These are phyloP conservation scores for Ameiurus melas DNA, from an alignment of 2,113 vertebrate genomes.

Conservation along the genomic window DNA sequence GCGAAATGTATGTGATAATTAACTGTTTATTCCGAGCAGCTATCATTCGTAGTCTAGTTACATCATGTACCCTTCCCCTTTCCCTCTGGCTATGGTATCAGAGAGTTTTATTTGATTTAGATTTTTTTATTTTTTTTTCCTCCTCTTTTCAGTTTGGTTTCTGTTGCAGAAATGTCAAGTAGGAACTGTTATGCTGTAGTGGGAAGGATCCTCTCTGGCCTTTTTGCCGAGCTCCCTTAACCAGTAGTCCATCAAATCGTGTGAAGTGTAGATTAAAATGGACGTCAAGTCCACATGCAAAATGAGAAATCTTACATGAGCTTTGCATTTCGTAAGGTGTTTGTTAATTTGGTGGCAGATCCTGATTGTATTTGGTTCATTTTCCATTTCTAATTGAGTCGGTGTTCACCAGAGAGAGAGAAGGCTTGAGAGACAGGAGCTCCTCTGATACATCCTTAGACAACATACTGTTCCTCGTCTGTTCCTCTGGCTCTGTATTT, in stretches of 20 bases:
- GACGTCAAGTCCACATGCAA: neutral
- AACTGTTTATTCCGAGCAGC: neutral
- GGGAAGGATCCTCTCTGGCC: neutral
- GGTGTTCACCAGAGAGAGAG: neutral
- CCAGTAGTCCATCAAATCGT: conserved; percentile 8
- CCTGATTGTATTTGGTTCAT: neutral
- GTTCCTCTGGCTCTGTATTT: neutral
- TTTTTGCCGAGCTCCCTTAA: neutral
- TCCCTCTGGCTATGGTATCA: neutral
- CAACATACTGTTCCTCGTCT: neutral
- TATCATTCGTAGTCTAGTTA: neutral
- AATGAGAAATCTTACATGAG: neutral
- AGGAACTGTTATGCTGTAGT: neutral
- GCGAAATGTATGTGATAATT: neutral
- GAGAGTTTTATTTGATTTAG: neutral
- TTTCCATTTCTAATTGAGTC: neutral
- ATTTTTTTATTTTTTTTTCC: neutral
- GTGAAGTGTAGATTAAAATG: neutral
- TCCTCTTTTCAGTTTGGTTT: neutral
- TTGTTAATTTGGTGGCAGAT: neutral
- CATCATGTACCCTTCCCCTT: neutral
- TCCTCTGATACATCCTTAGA: neutral
- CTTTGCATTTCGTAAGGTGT: neutral
- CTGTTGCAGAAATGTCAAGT: neutral
- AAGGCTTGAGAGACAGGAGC: neutral